Evolutionary conservation across 1,140 invertebrate genomes (phyloP).

Genomic region (Melanaphis sacchari): DNA sequence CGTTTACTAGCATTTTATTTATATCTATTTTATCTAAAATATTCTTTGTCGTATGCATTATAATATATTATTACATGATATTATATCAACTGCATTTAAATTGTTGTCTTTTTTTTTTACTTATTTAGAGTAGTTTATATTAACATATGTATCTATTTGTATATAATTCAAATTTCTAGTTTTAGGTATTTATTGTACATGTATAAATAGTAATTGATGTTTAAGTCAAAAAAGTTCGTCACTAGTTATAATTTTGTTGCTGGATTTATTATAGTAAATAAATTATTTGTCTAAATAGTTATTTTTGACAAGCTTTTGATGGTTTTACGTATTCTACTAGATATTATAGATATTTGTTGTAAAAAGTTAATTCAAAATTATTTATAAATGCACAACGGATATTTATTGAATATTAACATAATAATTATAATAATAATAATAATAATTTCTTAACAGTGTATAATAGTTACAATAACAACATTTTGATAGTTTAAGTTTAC

Average conservation of each 20-base stretch:
- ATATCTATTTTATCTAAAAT: too few relatives aligned
- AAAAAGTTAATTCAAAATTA: not conserved
- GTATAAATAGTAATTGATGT: not conserved
- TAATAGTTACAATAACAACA: conserved; percentile 40
- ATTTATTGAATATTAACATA: conserved; percentile 43
- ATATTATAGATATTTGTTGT: not conserved
- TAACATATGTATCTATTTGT: too few relatives aligned
- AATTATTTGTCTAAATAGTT: not conserved
- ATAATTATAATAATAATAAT: conserved; percentile 31
- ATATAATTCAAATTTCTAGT: too few relatives aligned
- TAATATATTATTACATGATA: too few relatives aligned
- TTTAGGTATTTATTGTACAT: too few relatives aligned
- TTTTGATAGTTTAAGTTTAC: conserved; percentile 1
- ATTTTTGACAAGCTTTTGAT: not conserved
- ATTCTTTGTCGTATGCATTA: too few relatives aligned
- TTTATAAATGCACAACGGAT: conserved; percentile 40
- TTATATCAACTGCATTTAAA: too few relatives aligned
- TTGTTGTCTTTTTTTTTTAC: too few relatives aligned
- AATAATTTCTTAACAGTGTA: conserved; percentile 38
- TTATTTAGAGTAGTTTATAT: too few relatives aligned
- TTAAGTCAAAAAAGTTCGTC: not conserved
- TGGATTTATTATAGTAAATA: not conserved
- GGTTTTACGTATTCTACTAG: not conserved
- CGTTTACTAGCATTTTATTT: too few relatives aligned
- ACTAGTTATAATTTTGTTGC: not conserved